phyloP scores from a whole-genome alignment of 2,888 invertebrate genomes.

The Chymomyza fuscimana region DNA sequence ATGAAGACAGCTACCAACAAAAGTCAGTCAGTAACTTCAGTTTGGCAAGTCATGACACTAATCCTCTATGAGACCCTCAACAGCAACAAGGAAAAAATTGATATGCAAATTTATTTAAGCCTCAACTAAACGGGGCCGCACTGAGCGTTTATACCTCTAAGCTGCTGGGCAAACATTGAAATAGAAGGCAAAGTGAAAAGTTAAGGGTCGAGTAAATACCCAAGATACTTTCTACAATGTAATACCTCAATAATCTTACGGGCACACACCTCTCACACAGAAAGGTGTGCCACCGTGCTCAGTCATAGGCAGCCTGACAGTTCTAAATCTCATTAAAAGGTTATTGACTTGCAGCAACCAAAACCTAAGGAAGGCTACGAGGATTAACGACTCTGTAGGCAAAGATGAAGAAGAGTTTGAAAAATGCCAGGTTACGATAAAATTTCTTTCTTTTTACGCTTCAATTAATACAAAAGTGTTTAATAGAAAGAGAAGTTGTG shows the following conservation, averaged over 20 bases:
- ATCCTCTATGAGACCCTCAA: constrained; percentile 40
- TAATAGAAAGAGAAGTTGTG: constrained; percentile 39
- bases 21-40: constrained; percentile 15
- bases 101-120: constrained; percentile 71
- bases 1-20: constrained; percentile 44
- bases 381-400: constrained; percentile 36
- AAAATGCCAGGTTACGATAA: constrained; percentile 42
- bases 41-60: constrained; percentile 56
- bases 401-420: constrained; percentile 13
- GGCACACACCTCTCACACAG: constrained; percentile 47
- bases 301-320: constrained; percentile 52
- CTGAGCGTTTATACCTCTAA: constrained; percentile 62
- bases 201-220: constrained; percentile 7
- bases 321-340: constrained; percentile 74
- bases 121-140: constrained; percentile 53
- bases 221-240: constrained; percentile 57
- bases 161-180: constrained; percentile 57
- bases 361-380: constrained; percentile 26
- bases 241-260: constrained; percentile 68
- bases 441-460: constrained; percentile 71
- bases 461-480: constrained; percentile 74
- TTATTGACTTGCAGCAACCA: constrained; percentile 59
- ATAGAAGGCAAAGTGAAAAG: constrained; percentile 5
- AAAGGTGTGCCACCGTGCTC: constrained; percentile 1
- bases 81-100: constrained; percentile 31